Evolutionary conservation across 2,888 invertebrate genomes (phyloP), one percentile per base, ranked within the genome.

Genomic region (Idaea straminata): DNA sequence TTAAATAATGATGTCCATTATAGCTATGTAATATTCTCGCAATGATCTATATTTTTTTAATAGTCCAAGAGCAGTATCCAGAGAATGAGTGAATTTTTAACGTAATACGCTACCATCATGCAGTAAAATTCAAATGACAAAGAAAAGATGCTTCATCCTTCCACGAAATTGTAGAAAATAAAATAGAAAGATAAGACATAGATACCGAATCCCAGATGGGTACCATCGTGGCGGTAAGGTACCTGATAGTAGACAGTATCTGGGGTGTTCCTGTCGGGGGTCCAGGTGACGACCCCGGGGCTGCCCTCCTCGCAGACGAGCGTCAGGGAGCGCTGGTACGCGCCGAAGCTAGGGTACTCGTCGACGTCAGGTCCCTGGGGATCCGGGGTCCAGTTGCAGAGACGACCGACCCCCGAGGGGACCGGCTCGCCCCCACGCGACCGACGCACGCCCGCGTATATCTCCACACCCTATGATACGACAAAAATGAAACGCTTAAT

Each of bases 211-310:
- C 25, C 25, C 25, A 25, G 25, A 25, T 25, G 25, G 25, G 13
- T 10, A 0, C 10, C 47, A 10, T 13, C 10, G 47, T 7, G 13
- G 10, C 47, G 10, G 47, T 47, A 13, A 67, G 75, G 74, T 84
- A 97, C 97, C 94, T 97, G 98, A 86, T 98, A 98, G 84, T 98
- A 98, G 58, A 98, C 97, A 6, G 97, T 96, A 83, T 98, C 96
- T 0, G 98, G 98, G 0, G 98, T 98, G 75, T 96, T 94, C 66
- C 93, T 89, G 84, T 98, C 97, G 0, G 98, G 98, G 0, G 95
- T 97, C 97, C 98, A 98, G 69, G 96, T 95, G 58, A 98, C 95
- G 59, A 97, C 93, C 10, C 97, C 98, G 0, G 98, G 97, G 77
- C 96, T 96, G 4, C 98, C 98, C 66, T 93, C 93, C 79, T 98